phyloP scores from a whole-genome alignment of 2,888 invertebrate species.

The Nymphalis c-album region DNA sequence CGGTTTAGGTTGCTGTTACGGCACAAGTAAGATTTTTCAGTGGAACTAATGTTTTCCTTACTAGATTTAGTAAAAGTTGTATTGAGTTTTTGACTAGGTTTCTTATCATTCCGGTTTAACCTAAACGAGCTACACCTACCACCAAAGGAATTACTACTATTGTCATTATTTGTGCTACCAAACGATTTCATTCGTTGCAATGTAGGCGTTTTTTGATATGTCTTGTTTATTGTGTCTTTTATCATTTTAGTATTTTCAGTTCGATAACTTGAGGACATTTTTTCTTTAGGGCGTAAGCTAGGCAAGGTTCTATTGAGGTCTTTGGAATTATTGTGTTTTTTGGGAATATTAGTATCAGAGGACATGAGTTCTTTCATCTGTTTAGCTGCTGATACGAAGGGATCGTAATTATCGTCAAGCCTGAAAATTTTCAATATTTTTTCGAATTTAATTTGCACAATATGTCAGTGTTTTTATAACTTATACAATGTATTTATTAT shows the following conservation, averaged over 20 bases:
- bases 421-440: constrained; percentile 48
- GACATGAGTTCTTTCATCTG: constrained; percentile 91
- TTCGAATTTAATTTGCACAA: too few relatives aligned
- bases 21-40: constrained; percentile 66
- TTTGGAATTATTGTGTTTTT: constrained; percentile 69
- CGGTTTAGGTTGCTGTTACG: constrained; percentile 69
- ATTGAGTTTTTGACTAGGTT: constrained; percentile 71
- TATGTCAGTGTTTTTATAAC: too few relatives aligned
- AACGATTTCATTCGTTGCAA: constrained; percentile 78
- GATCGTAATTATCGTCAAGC: constrained; percentile 85
- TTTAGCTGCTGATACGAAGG: constrained; percentile 89
- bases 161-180: constrained; percentile 69
- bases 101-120: constrained; percentile 71
- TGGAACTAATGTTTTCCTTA: constrained; percentile 72
- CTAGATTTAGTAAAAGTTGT: constrained; percentile 76
- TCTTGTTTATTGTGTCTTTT: constrained; percentile 77
- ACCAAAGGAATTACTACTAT: constrained; percentile 61
- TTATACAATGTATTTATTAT: too few relatives aligned
- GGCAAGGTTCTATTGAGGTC: constrained; percentile 73
- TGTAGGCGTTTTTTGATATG: constrained; percentile 77
- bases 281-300: constrained; percentile 68
- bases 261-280: constrained; percentile 56
- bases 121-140: constrained; percentile 76
- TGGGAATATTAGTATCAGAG: constrained; percentile 81
- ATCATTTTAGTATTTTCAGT: constrained; percentile 72